These are phyloP conservation scores for Eristalis tenax DNA, from an alignment of 2,888 invertebrate genomes.

Conservation along the genomic window DNA sequence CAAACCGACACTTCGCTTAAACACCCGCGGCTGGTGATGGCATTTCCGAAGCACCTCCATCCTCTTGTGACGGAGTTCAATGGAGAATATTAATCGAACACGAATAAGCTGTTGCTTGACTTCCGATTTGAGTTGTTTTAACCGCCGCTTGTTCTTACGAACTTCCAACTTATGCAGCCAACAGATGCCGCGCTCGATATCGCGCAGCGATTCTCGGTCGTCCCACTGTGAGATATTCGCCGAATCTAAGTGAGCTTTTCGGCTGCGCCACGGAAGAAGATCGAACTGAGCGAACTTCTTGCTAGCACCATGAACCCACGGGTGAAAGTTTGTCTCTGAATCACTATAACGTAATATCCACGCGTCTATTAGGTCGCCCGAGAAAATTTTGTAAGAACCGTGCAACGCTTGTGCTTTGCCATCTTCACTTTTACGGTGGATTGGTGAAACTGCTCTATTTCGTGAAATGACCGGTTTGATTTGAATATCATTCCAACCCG, in stretches of 20 bases:
- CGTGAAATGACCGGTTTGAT: constrained; percentile 52
- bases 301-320: constrained; percentile 75
- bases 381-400: constrained; percentile 47
- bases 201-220: constrained; percentile 46
- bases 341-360: constrained; percentile 79
- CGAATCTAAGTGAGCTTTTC: constrained; percentile 76
- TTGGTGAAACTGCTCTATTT: constrained; percentile 68
- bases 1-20: constrained; percentile 74
- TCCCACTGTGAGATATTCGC: constrained; percentile 76
- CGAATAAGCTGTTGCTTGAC: constrained; percentile 83
- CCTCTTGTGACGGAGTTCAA: constrained; percentile 83
- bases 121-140: constrained; percentile 78
- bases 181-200: constrained; percentile 39
- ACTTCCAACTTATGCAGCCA: constrained; percentile 78
- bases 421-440: constrained; percentile 52
- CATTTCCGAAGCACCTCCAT: constrained; percentile 79
- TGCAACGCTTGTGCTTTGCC: constrained; percentile 40
- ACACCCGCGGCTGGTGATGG: constrained; percentile 77
- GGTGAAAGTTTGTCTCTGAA: constrained; percentile 79
- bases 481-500: constrained; percentile 36
- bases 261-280: constrained; percentile 80
- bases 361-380: constrained; percentile 72
- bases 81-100: constrained; percentile 86
- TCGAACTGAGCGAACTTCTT: constrained; percentile 79
- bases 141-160: constrained; percentile 77